phyloP scores from a whole-genome alignment of 2,797 vertebrate species.

The Crax fasciolata region DNA sequence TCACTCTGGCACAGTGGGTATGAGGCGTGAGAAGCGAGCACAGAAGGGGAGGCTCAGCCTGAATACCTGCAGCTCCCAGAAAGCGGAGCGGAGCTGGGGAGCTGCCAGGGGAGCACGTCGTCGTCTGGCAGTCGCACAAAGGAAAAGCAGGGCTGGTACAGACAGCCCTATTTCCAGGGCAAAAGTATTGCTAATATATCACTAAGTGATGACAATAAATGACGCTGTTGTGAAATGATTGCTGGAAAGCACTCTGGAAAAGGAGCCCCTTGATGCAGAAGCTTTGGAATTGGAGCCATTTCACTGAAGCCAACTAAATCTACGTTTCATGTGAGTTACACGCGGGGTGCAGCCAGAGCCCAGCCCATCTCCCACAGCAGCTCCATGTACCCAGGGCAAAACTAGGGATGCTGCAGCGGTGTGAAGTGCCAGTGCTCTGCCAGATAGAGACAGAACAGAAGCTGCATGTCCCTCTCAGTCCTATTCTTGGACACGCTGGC shows the following conservation, averaged over 20 bases:
- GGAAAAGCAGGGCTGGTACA: neutral
- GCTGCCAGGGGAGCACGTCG: neutral
- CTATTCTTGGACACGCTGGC: neutral
- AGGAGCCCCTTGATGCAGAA: constrained; percentile 29
- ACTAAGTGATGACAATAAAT: neutral
- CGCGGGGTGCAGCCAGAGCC: neutral
- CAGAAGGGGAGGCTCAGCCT: neutral
- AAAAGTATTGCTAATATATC: neutral
- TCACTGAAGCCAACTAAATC: neutral
- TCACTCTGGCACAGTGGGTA: neutral
- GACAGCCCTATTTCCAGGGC: neutral
- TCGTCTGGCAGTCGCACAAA: constrained; percentile 7
- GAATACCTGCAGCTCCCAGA: constrained; percentile 23
- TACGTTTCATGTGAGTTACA: neutral
- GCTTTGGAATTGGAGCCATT: neutral
- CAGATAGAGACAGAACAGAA: neutral
- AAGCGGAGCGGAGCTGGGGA: constrained; percentile 10
- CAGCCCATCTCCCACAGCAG: fast-evolving
- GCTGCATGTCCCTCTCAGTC: neutral
- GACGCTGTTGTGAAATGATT: constrained; percentile 1
- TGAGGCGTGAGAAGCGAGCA: neutral
- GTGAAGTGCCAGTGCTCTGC: neutral
- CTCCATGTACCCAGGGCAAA: neutral
- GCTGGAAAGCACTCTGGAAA: neutral
- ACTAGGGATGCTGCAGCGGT: neutral